Evolutionary conservation across 2,888 invertebrate genomes (phyloP), one percentile per base, ranked within the genome.

Genomic region (Sinodicranocentrus sp.): DNA sequence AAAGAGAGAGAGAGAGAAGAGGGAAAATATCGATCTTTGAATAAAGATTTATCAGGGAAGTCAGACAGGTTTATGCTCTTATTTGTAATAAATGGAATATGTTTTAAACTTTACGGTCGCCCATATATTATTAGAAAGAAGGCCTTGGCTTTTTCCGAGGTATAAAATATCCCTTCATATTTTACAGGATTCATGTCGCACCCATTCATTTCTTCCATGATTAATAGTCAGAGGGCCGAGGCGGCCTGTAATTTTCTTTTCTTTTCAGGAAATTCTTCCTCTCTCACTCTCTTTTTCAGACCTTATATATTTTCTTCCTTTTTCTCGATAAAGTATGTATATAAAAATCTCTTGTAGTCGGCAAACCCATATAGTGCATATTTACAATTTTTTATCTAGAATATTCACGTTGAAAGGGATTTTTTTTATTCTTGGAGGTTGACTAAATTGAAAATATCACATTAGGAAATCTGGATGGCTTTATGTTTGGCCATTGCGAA

Each of bases 21-120:
- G 43, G 21, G 19, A 43, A 21, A 68, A 84, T 73, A 78, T 82
- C 82, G 82, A 82, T 82, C 75, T 75, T 54, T 19, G 71, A 84
- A 86, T 86, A 83, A 82, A 86, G 84, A 86, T 86, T 85, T 85
- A 86, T 84, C 84, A 82, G 61, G 52, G 59, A 76, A 83, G 63
- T 82, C 78, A 86, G 86, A 86, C 86, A 86, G 86, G 76, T 86
- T 86, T 86, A 86, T 86, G 83, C 79, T 78, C 84, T 84, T 84
- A 83, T 83, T 84, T 84, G 86, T 86, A 86, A 86, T 86, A 86
- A 86, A 86, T 84, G 84, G 86, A 84, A 84, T 84, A 86, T 86
- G 83, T 86, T 86, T 86, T 86, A 86, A 86, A 86, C 80, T 84
- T 59, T 78, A 77, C 72, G 65, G 52, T 52, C 71, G 19, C 25